Base-by-base conservation (phyloP, 2,113 vertebrate species). In the Eublepharis macularius region DNA sequence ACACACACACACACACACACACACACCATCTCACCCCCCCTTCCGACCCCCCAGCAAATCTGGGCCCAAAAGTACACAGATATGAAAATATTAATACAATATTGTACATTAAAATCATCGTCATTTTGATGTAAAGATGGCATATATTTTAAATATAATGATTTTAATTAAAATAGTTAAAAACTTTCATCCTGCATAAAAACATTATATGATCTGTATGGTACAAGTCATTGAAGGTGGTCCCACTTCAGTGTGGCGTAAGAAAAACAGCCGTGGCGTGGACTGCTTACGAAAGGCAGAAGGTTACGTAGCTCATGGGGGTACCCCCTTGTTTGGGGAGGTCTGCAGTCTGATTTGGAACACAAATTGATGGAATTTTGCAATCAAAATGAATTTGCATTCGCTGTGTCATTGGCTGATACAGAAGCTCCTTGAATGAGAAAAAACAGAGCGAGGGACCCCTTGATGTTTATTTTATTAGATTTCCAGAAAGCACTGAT, bases 291-390 rank as follows among this genome's bases (percentile, higher is more conserved):
- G 88, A 80, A 88, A 90, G 85, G 74, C 89, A 84, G n/a, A 9
- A 94, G 93, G 87, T 94, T 92, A 94, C 92, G 83, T 75, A 93
- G 70, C 73, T 82, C 84, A 54, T 70, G 60, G 91, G 89, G 63
- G 74, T 85, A 92, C 73, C 87, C 36, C 83, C 89, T 89, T 88
- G 83, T 87, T 94, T 91, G 82, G 89, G 89, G 86, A 93, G 86
- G 82, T 88, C 92, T 90, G 94, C 92, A 93, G 93, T 80, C 94
- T 94, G 92, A 96, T 95, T 96, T 95, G 92, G 93, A 96, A 97
- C 95, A 95, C 95, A 96, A 95, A 96, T 95, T 89, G 91, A 97
- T 95, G 91, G 93, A 83, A 73, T 0, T 60, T 90, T 92, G 94
- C 95, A 95, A 96, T 91, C 94, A 93, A 87, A 92, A 92, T 92